Evolutionary conservation across 2,888 invertebrate genomes (phyloP).

Genomic region (Temnothorax rugatulus): DNA sequence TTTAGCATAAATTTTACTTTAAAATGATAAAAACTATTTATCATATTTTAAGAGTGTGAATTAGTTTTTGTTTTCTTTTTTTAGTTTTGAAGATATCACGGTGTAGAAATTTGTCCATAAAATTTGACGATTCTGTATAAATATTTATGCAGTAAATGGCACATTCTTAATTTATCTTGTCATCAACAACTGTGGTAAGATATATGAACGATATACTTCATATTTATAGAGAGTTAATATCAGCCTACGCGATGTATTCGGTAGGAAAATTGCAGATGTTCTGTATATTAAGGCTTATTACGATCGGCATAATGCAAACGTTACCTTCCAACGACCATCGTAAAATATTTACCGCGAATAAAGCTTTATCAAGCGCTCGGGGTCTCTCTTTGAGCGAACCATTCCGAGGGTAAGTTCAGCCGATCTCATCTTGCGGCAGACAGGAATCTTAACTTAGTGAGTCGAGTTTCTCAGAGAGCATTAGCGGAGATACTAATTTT

Average conservation of each 20-base stretch:
- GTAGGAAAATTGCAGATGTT: constrained; percentile 9
- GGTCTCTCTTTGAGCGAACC: background rate
- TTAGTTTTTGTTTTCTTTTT: background rate
- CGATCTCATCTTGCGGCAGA: constrained; percentile 26
- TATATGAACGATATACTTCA: background rate
- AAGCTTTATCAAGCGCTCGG: background rate
- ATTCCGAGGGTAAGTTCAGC: background rate
- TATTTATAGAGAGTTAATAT: constrained; percentile 18
- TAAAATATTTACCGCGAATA: constrained; percentile 39
- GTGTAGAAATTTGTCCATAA: background rate
- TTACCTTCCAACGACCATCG: background rate
- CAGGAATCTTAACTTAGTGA: constrained; percentile 41
- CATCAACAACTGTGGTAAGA: background rate
- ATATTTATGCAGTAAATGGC: background rate
- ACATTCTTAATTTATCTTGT: background rate
- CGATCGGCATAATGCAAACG: constrained; percentile 19
- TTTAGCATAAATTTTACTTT: constrained; percentile 3
- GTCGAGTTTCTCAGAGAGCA: constrained; percentile 37
- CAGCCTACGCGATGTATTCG: background rate
- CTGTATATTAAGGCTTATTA: constrained; percentile 13
- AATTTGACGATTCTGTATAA: constrained; percentile 2
- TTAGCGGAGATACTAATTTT: constrained; percentile 42
- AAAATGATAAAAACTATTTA: background rate
- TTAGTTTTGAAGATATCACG: background rate
- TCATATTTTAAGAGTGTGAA: background rate